A percentile compares a stretch with the other conserved stretches of the same genome.
phyloP scores from a whole-genome alignment of 1,140 invertebrate genomes.

The Sarcophaga bullata region DNA sequence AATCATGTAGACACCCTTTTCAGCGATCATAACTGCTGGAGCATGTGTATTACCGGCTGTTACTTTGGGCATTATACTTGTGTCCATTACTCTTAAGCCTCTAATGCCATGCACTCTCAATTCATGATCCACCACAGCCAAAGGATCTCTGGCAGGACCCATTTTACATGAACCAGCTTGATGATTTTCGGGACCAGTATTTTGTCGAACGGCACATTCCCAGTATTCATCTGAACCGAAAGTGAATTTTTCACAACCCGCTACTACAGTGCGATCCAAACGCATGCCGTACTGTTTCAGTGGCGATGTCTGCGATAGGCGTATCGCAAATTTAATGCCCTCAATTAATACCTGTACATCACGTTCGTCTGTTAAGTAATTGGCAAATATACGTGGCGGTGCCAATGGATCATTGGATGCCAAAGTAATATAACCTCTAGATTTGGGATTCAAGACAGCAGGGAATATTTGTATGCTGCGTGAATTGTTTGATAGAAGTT shows the following conservation, averaged over 20 bases:
- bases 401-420: conserved; percentile 79
- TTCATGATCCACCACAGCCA: conserved; percentile 71
- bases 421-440: conserved; percentile 79
- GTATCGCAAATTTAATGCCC: conserved; percentile 77
- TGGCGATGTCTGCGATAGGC: conserved; percentile 74
- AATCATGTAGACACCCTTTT: conserved; percentile 74
- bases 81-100: conserved; percentile 71
- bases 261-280: conserved; percentile 75
- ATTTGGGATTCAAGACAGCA: conserved; percentile 80
- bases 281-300: conserved; percentile 78
- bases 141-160: conserved; percentile 68
- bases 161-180: conserved; percentile 79
- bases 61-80: conserved; percentile 74
- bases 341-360: conserved; percentile 80
- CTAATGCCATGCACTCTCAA: conserved; percentile 69
- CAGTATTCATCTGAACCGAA: conserved; percentile 84
- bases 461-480: conserved; percentile 73
- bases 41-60: conserved; percentile 74
- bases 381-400: conserved; percentile 85
- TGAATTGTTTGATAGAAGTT: conserved; percentile 74
- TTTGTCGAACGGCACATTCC: conserved; percentile 79
- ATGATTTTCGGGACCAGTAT: conserved; percentile 85
- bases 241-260: conserved; percentile 76
- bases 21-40: conserved; percentile 74
- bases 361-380: conserved; percentile 81